Evolutionary conservation across 2,888 invertebrate species (phyloP), one percentile per base, ranked within the genome.

Genomic region (Nomada ruficornis): DNA sequence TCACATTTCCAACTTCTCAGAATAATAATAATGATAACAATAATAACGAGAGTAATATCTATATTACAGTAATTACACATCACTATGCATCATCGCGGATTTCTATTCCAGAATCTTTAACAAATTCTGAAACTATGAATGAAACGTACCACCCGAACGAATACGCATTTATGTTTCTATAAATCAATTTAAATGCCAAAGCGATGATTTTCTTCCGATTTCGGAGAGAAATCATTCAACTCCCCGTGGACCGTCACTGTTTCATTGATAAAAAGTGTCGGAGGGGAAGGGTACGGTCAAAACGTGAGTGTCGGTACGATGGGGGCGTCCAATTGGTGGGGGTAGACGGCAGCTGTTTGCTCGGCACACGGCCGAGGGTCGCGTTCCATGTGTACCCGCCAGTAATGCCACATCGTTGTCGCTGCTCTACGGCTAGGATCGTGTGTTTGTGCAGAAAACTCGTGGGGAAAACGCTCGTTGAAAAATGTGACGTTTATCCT

Each of bases 331-430:
- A 55, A 36, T 63, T 82, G 82, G 85, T 77, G 88, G 89, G 89
- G 77, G 79, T 79, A 72, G 80, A 64, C 72, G 89, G 89, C 90
- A 90, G 90, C 90, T 89, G 90, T 88, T 90, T 81, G 88, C 79
- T 83, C 82, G 68, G 72, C 70, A 72, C 82, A 80, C 80, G 73
- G 84, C 69, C 73, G 72, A 82, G 87, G 77, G 77, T 84, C 84
- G 80, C 78, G 82, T 83, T 85, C 84, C 89, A 84, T 87, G 89
- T 85, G 88, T 84, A 84, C 83, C 77, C 89, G 79, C 80, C 84
- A 72, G 83, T 82, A 87, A 89, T 88, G 86, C 88, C 82, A 80
- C 86, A 83, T 86, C 84, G 85, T 59, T 76, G 69, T 67, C 44
- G 68, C 54, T 47, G 73, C 29, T 80, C 42, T 42, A n/a, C 0